Evolutionary conservation across 2,113 vertebrate species (phyloP), one percentile per base, ranked within the genome.

Genomic region (Tringa solitaria): DNA sequence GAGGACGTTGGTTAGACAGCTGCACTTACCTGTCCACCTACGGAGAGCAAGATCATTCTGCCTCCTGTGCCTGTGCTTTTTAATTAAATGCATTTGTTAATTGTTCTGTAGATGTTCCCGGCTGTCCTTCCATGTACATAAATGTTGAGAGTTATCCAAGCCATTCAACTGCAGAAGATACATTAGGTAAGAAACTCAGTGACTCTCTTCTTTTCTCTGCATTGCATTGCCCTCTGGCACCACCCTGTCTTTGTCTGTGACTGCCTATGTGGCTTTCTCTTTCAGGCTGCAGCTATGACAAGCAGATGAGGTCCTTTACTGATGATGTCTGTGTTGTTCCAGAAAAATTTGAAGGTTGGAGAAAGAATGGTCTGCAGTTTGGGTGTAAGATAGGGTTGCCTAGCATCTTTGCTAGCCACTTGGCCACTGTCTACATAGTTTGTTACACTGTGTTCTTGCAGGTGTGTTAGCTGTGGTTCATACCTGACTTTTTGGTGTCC

Each of bases 301-400:
- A 98, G 84, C 91, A 96, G 73, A 94, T 97, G 94, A 96, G 95
- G 24, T 50, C 97, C 11, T 98, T 98, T 26, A 22, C 97, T 56
- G 98, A 99, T 20, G 99, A 99, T 85, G 99, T 98, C 96, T 99
- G 99, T 2, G 98, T 99, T 53, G 99, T 99, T 94, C 99, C 99
- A 65, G 99, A 99, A 97, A 99, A 99, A 96, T 98, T 98, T 89
- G 99, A 99, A 99, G 99, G 99, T 99, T 54, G 96, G 98, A 78
- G 65, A 64, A 72, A 57, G 72, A 84, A 70, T 5, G 28, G 37
- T 24, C 82, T 2, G 4, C 61, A 46, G 18, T 69, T 78, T 75
- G 69, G 60, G 61, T 86, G 69, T 78, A 21, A 79, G 68, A 81
- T 16, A 30, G 79, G 75, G 56, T 33, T 77, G 11, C 16, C 20